Base-by-base conservation (phyloP, 2,113 vertebrate genomes). In the Pseudorasbora parva region DNA sequence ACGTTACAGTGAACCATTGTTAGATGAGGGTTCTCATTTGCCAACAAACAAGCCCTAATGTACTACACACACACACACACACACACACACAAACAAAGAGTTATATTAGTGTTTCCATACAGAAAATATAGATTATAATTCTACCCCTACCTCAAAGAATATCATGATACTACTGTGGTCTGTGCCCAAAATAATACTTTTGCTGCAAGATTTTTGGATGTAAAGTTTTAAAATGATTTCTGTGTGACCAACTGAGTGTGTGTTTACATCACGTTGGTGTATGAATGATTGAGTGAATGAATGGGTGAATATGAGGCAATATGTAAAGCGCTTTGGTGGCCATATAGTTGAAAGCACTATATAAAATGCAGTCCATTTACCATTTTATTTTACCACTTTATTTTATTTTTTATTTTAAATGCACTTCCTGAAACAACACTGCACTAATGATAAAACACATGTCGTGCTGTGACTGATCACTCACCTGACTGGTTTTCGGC, bases 1-100 rank as follows among this genome's bases (percentile, higher is more conserved):
- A 93, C 93, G 88, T 91, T 95, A 90, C 93, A 95, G 89, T 97
- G 96, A 66, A 99, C 95, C 57, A 99, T 93, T 23, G 96, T 97
- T 82, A 99, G 95, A 85, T 96, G 96, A 41, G 97, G 97, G 72
- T 94, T 90, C 33, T 95, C 95, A 88, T 95, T 97, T 75, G 93
- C 93, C 90, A 97, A 93, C 81, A 98, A 93, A 89, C 97, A 98
- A 25, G 91, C 92, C 85, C 94, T 95, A 84, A 99, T 96, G 51
- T 99, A 98, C 97, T 99, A 86, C 60, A 84, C 45, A 85, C 60
- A 87, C 71, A 89, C 45, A 82, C 47, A 49, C 12, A 37, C 33
- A 37, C 33, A 37, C 30, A 30, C 30, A 30, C 30, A 30, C 30
- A 80, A 5, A 54, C 25, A 75, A 3, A 33, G 15, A 74, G 10